A percentile compares a stretch with the other conserved stretches of the same genome.
Evolutionary conservation across 2,888 invertebrate genomes (phyloP).

Genomic region (Julus scandinavius): DNA sequence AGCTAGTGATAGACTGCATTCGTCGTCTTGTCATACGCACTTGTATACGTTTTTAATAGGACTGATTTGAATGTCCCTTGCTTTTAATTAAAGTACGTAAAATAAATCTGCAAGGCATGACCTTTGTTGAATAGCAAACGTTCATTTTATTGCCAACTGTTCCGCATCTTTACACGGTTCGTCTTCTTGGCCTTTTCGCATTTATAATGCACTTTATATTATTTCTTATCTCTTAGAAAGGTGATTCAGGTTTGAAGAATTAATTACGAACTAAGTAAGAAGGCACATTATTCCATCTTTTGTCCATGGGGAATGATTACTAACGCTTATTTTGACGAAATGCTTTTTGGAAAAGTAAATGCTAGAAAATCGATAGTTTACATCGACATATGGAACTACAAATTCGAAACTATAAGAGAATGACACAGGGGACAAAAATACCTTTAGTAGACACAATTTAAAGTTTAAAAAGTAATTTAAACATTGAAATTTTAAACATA

Average conservation of each 20-base stretch:
- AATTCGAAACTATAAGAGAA: no score
- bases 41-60: background rate
- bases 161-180: background rate
- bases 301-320: no score
- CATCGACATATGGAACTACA: no score
- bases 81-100: background rate
- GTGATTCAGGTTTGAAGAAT: constrained; percentile 15
- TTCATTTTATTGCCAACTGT: background rate
- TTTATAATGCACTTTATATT: background rate
- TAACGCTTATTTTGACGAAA: no score
- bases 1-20: background rate
- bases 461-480: no score
- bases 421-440: no score
- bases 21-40: background rate
- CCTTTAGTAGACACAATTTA: no score
- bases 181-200: background rate
- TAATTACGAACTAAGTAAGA: background rate
- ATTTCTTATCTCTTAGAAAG: constrained; percentile 1
- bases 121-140: background rate
- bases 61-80: background rate
- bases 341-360: no score
- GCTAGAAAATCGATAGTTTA: no score
- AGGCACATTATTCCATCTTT: background rate
- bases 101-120: background rate
- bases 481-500: no score